phyloP scores from a whole-genome alignment of 2,888 invertebrate species.

The Ophioninae sp. region DNA sequence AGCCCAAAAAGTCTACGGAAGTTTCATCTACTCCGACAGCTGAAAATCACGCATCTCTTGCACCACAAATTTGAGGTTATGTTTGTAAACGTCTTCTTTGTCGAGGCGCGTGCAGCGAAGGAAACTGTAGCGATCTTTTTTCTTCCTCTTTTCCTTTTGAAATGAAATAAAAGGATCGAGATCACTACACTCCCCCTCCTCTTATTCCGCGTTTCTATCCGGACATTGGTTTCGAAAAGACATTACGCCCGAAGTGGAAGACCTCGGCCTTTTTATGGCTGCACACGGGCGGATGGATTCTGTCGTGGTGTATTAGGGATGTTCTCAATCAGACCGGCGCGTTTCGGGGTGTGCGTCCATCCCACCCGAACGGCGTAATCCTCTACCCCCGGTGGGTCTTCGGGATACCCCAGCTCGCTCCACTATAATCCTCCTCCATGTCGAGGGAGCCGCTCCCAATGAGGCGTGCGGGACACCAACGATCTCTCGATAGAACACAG shows the following conservation, averaged over 20 bases:
- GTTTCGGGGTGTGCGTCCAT: constrained; percentile 75
- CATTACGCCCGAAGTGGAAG: constrained; percentile 70
- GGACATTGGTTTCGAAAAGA: constrained; percentile 68
- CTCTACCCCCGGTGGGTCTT: constrained; percentile 71
- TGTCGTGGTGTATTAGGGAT: constrained; percentile 83
- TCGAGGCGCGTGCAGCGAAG: constrained; percentile 65
- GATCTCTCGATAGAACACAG: constrained; percentile 60
- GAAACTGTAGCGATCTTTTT: constrained; percentile 72
- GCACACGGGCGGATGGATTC: constrained; percentile 81
- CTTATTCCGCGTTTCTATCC: constrained; percentile 4
- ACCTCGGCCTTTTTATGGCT: constrained; percentile 74
- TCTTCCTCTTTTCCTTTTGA: background rate
- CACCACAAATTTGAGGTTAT: background rate
- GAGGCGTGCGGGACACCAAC: constrained; percentile 39
- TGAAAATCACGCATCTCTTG: background rate
- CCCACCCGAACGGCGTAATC: constrained; percentile 76
- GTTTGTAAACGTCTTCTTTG: background rate
- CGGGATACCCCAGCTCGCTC: constrained; percentile 52
- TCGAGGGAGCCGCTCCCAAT: constrained; percentile 37
- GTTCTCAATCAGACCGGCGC: constrained; percentile 82
- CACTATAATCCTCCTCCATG: constrained; percentile 77
- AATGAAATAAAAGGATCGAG: constrained; percentile 43
- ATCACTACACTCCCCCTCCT: background rate
- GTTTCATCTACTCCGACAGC: background rate
- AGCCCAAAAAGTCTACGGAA: background rate